Conservation (phyloP, 2,888 invertebrate genomes). For the Pandemis corylana region DNA sequence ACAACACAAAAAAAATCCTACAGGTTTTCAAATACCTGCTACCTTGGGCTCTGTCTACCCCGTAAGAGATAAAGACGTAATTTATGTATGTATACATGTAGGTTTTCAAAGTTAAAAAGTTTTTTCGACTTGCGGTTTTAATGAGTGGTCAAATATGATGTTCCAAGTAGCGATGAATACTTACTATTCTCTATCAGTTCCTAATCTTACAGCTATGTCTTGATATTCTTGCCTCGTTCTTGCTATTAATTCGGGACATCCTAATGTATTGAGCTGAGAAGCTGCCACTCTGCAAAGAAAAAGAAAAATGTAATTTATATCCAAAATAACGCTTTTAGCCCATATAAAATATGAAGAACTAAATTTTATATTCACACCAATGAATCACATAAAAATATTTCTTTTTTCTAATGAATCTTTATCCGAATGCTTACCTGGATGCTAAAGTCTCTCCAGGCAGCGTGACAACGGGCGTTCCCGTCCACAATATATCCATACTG, state of each 20-base stretch:
- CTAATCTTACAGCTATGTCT: slow-evolving; percentile 97
- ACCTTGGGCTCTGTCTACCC: too few relatives aligned
- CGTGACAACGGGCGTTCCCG: slow-evolving; percentile 99
- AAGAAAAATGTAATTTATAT: slow-evolving; percentile 11
- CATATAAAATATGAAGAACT: background rate
- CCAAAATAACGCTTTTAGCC: background rate
- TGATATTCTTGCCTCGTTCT: slow-evolving; percentile 97
- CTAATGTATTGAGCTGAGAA: slow-evolving; percentile 97
- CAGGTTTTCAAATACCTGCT: too few relatives aligned
- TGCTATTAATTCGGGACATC: slow-evolving; percentile 98
- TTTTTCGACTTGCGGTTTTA: too few relatives aligned
- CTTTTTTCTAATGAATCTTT: too few relatives aligned
- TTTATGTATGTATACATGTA: too few relatives aligned
- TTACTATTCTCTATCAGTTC: slow-evolving; percentile 97
- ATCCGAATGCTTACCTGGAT: slow-evolving; percentile 80
- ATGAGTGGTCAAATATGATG: background rate
- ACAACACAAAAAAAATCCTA: too few relatives aligned
- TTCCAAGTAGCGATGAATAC: slow-evolving; percentile 65
- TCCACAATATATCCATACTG: slow-evolving; percentile 99
- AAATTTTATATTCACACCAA: too few relatives aligned
- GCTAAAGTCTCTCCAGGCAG: slow-evolving; percentile 94
- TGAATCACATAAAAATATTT: too few relatives aligned
- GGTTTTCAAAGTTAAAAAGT: too few relatives aligned
- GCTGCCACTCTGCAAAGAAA: slow-evolving; percentile 93
- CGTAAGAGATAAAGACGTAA: too few relatives aligned